A percentile compares a stretch with the other conserved stretches of the same genome.
phyloP scores from a whole-genome alignment of 1,140 invertebrate genomes.

The Brachionus rubens region DNA sequence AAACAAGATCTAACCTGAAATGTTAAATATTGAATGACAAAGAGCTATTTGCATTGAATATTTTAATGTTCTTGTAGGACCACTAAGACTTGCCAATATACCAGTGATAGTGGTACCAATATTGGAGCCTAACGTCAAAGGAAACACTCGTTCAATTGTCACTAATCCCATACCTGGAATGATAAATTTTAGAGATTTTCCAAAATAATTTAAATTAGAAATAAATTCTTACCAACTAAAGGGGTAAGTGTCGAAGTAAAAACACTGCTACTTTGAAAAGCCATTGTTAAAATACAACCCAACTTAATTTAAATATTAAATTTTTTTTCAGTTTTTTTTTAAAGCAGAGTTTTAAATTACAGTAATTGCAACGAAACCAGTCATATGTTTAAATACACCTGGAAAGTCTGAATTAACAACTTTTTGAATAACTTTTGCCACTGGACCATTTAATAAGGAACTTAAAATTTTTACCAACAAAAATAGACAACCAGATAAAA shows the following conservation, averaged over 20 bases:
- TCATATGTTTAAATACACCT: slow-evolving; percentile 58
- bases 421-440: slow-evolving; percentile 62
- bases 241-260: slow-evolving; percentile 69
- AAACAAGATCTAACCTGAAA: slow-evolving; percentile 60
- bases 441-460: slow-evolving; percentile 60
- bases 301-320: too few species aligned
- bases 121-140: slow-evolving; percentile 66
- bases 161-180: slow-evolving; percentile 63
- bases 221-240: slow-evolving; percentile 64
- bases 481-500: slow-evolving; percentile 60
- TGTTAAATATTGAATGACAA: slow-evolving; percentile 68
- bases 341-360: not conserved
- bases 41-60: slow-evolving; percentile 65
- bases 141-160: slow-evolving; percentile 66
- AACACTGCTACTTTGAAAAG: slow-evolving; percentile 67
- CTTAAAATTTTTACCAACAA: slow-evolving; percentile 66
- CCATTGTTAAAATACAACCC: slow-evolving; percentile 65
- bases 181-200: slow-evolving; percentile 66
- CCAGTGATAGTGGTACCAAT: slow-evolving; percentile 67
- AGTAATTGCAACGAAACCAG: slow-evolving; percentile 65
- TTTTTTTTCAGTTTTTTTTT: too few species aligned
- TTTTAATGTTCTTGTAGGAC: slow-evolving; percentile 53
- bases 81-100: slow-evolving; percentile 63
- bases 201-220: slow-evolving; percentile 64
- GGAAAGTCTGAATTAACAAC: slow-evolving; percentile 65